Evolutionary conservation across 1,140 invertebrate genomes (phyloP), one percentile per base, ranked within the genome.

Genomic region (Laupala kohalensis): DNA sequence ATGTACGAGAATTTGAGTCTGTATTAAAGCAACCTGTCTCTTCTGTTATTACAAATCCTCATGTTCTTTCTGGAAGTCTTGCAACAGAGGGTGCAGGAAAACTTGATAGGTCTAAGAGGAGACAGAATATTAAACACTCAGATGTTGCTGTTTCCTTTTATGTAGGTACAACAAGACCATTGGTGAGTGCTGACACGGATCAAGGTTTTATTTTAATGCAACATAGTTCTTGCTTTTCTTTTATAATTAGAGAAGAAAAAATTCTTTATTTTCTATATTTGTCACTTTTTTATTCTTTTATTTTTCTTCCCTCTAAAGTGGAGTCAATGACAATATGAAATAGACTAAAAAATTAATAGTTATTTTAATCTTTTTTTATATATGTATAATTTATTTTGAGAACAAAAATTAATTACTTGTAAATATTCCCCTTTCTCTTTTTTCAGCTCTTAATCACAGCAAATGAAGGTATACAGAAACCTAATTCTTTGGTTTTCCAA

Each of bases 1-100:
- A 90, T 75, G 88, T 95, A 4, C 91, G 92, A 76, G 89, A 94
- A 76, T 97, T 88, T 82, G 85, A 89, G 75, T 83, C 83, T 67
- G 24, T 5, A 62, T 9, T 64, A 23, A 19, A 24, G 66, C 19
- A 53, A 53, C 37, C 37, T 13, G 37, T 53, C 9, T 13, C 37
- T 13, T 53, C 37, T 53, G 37, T 53, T 2, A 1, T 53, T 19
- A 53, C 37, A 13, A 53, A 53, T 53, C 37, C 37, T 53, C 37
- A 53, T 53, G 9, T 19, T 2, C 9, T 9, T 53, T 9, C 9
- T 53, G 37, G 9, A 9, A 13, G 9, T 2, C 37, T 53, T 9
- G 9, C 19, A 9, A 13, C 37, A 53, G 37, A 53, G 19, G 37
- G 9, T 53, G 37, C 4, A 2, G 37, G 37, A 2, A 9, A 53